Percentiles rank a stretch among this genome's conserved stretches.
phyloP scores from a whole-genome alignment of 2,113 vertebrate genomes.

The Megaptera novaeangliae region DNA sequence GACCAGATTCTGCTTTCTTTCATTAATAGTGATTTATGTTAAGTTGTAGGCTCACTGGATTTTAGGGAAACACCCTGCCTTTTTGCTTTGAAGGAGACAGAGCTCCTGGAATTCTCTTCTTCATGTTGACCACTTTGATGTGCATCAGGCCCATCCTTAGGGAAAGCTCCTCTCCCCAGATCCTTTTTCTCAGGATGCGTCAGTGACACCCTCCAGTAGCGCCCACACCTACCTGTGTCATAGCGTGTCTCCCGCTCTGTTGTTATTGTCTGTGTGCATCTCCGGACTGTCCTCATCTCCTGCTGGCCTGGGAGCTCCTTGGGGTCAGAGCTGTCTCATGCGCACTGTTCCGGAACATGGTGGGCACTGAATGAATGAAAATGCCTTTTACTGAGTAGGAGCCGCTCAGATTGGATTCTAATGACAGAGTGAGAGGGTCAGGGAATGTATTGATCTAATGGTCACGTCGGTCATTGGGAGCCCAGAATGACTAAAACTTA shows the following conservation, averaged over 20 bases:
- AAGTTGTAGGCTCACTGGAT: background rate
- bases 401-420: background rate
- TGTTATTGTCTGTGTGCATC: accelerated
- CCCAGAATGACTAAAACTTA: background rate
- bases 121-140: background rate
- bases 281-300: too few species aligned
- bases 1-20: background rate
- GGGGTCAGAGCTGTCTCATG: background rate
- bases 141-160: too few species aligned
- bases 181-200: too few species aligned
- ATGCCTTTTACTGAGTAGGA: background rate
- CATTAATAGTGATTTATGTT: background rate
- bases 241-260: background rate
- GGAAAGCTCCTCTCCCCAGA: background rate
- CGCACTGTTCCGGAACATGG: background rate
- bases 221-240: too few species aligned
- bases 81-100: background rate
- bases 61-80: background rate
- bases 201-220: accelerated
- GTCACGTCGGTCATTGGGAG: background rate
- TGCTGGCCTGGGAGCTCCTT: background rate
- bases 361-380: background rate
- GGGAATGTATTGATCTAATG: background rate
- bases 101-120: background rate
- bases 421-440: background rate